Evolutionary conservation across 2,113 vertebrate genomes (phyloP), one percentile per base, ranked within the genome.

Genomic region (Tauraco erythrolophus): DNA sequence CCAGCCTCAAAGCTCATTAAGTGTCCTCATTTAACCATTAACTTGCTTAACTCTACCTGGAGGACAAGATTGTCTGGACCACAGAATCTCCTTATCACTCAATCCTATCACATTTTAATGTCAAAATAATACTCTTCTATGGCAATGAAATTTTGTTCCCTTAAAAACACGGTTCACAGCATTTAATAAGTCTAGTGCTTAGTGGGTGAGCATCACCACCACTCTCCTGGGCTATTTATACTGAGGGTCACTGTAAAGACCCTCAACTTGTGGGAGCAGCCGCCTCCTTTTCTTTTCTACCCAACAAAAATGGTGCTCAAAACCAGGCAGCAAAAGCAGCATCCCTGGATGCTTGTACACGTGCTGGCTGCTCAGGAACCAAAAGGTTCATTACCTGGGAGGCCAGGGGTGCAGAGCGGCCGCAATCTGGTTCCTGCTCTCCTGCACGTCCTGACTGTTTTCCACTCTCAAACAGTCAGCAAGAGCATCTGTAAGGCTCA

Each of bases 321-420:
- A 70, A n/a, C 10, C n/a, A 79, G 61, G 31, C 31, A 85, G 24
- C 2, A 84, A 68, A 84, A 75, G 30, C 21, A 76, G 24, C 58
- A 45, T 46, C 30, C 78, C 28, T 58, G 37, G 37, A 13, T 50
- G 37, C 33, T 19, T 60, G 28, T 6, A 37, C 11, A 69, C 61
- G 25, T 2, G 13, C 30, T 72, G 33, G 50, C 31, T 82, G 64
- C 72, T 57, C 60, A 77, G 60, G n/a, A n/a, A n/a, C 65, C 57
- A 41, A 57, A 79, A 84, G 9, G 50, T 45, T 65, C 9, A 9
- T 16, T 25, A 19, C 11, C 14, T 46, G 51, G 18, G 33, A 10
- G 19, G 8, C 4, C 9, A 5, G 4, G 4, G 19, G 46, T 23
- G 1, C 23, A 62, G 78, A 71, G 37, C 3, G 1, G 33, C 19